phyloP scores from a whole-genome alignment of 37 sponge, comb jelly and placozoan genomes.

The Mnemiopsis leidyi region DNA sequence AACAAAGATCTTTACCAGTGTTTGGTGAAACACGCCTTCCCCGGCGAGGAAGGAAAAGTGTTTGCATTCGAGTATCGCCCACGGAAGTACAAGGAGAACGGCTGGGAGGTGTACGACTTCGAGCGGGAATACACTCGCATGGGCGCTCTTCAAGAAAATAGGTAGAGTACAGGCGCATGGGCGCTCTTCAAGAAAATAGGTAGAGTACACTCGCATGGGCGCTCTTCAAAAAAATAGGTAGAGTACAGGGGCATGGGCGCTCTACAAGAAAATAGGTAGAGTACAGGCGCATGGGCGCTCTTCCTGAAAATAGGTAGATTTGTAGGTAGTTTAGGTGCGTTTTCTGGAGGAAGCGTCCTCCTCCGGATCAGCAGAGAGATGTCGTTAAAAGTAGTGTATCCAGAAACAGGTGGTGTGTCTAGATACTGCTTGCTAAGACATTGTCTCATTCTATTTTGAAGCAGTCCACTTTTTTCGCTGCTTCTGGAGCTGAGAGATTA shows the following conservation, averaged over 20 bases:
- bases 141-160: conserved; percentile 13
- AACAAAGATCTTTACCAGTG: conserved; percentile 9
- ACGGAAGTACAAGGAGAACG: conserved; percentile 18
- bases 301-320: too few relatives aligned
- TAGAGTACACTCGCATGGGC: conserved; percentile 38
- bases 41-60: background rate
- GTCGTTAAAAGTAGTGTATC: too few relatives aligned
- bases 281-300: background rate
- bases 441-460: too few relatives aligned
- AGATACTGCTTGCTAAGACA: too few relatives aligned
- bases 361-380: background rate
- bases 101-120: conserved; percentile 37
- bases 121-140: background rate
- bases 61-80: background rate
- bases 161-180: conserved; percentile 44
- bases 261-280: conserved; percentile 4
- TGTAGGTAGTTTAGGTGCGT: background rate
- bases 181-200: conserved; percentile 13
- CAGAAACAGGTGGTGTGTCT: too few relatives aligned
- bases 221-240: conserved; percentile 14
- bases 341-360: background rate
- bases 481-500: too few relatives aligned
- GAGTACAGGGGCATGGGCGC: conserved; percentile 33
- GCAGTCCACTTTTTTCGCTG: too few relatives aligned
- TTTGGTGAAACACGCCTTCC: conserved; percentile 3